Evolutionary conservation across 2,113 vertebrate genomes (phyloP).

Genomic region (Lophius piscatorius): DNA sequence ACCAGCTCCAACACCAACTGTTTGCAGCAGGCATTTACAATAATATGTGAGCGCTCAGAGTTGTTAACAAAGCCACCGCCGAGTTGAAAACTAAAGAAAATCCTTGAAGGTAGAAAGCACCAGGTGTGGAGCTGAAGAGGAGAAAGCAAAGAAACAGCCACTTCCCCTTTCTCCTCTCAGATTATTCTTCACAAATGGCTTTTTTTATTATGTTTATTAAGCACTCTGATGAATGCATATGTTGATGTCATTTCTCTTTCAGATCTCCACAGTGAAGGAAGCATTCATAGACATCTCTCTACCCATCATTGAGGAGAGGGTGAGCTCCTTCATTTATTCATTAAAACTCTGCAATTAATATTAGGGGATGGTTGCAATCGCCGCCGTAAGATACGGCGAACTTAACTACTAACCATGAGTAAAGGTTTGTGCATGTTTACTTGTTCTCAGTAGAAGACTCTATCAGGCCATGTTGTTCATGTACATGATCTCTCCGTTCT

Average conservation of each 20-base stretch:
- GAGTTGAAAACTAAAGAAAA: conserved; percentile 34
- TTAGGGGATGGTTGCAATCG: not conserved
- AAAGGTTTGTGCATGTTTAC: not conserved
- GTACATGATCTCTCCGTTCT: too few species aligned
- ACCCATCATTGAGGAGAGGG: conserved; percentile 97
- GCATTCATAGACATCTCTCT: conserved; percentile 98
- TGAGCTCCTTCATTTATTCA: conserved; percentile 76
- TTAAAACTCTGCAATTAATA: not conserved
- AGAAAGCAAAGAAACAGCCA: conserved; percentile 7
- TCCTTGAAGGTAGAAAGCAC: conserved; percentile 44
- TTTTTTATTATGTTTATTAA: not conserved
- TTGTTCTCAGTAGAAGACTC: not conserved
- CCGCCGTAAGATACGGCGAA: not conserved
- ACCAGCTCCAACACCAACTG: conserved; percentile 54
- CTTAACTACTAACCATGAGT: not conserved
- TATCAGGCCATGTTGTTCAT: not conserved
- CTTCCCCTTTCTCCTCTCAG: conserved; percentile 3
- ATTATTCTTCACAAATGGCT: not conserved
- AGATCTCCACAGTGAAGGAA: conserved; percentile 96
- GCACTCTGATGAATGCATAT: not conserved
- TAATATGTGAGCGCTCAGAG: conserved; percentile 9
- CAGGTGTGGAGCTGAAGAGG: conserved; percentile 38
- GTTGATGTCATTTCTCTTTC: conserved; percentile 55
- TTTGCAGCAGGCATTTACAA: conserved; percentile 33
- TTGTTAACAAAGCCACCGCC: conserved; percentile 33